Base-by-base conservation (phyloP, 1,140 invertebrate genomes). In the Atopsyche davidsoni region DNA sequence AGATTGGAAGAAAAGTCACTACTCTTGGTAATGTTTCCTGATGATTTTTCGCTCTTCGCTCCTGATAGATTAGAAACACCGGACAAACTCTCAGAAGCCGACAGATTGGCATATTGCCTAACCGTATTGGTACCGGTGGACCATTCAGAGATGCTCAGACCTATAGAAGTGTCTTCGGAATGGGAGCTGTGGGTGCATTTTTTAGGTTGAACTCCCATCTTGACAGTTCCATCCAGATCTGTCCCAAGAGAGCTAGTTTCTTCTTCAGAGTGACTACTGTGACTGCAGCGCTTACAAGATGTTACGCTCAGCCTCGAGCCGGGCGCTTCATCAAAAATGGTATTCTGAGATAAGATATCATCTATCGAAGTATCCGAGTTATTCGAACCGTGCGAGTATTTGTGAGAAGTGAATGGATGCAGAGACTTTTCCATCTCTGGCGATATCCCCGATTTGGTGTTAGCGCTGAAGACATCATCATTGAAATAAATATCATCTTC, bases 141-240 rank as follows among this genome's bases (percentile, higher is more conserved):
- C 85, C 86, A 89, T 58, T 89, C 87, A 1, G 86, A 88, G 60
- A 87, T 83, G 54, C 85, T 87, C 21, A 89, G 67, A 13, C 86
- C 87, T 64, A 89, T 85, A 0, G 86, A 89, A 1, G 86, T 90
- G 62, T 89, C 86, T 64, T 88, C 87, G 14, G 85, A 87, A 62
- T 87, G 85, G 0, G 85, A 87, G 66, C 85, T 80, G 65, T 85
- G 78, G 42, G 83, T 75, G 68, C 85, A 81, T 77, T 86, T 73
- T 54, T 84, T 85, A 43, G 82, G 83, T 62, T 84, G 83, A 4
- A 86, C 65, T 3, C 81, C 85, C 59, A 86, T 82, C 63, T 84
- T 80, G 0, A 88, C 85, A 0, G 86, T 89, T 14, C 85, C 86
- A 65, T 87, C 85, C 9, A 86, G 69, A 57, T 85, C 86, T 0